These are phyloP conservation scores for Karalla daura DNA, from an alignment of 2,797 vertebrate genomes.

Conservation along the genomic window DNA sequence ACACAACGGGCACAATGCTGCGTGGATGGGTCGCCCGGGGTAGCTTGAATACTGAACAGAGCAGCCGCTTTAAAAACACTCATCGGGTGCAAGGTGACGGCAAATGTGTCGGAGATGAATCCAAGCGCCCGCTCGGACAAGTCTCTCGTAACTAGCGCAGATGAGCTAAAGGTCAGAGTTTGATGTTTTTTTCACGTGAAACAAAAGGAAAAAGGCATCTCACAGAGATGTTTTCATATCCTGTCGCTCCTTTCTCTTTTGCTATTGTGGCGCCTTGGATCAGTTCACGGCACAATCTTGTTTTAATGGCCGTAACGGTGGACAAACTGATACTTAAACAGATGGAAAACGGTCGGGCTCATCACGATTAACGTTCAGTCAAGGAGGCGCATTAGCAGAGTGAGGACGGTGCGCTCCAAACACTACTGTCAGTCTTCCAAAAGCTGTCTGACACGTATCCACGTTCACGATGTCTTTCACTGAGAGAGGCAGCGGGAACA, in stretches of 20 bases:
- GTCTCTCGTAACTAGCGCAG: constrained; percentile 1
- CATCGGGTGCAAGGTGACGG: constrained; percentile 28
- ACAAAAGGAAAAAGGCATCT: constrained; percentile 29
- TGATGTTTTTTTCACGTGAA: constrained; percentile 19
- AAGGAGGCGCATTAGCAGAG: neutral
- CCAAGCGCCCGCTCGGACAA: neutral
- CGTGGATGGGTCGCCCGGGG: constrained; percentile 30
- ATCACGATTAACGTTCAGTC: constrained; percentile 14
- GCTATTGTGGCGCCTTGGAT: neutral
- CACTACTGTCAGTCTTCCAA: neutral
- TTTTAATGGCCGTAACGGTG: neutral
- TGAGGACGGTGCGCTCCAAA: neutral
- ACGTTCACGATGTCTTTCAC: neutral
- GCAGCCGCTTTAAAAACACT: constrained; percentile 19
- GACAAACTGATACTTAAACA: neutral
- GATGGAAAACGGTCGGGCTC: neutral
- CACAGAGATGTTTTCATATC: neutral
- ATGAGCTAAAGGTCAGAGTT: constrained; percentile 45
- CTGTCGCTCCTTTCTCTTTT: constrained; percentile 15
- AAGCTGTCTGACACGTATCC: neutral
- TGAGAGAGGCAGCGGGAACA: neutral
- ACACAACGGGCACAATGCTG: constrained; percentile 20
- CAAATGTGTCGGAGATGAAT: constrained; percentile 21
- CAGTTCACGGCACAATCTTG: neutral
- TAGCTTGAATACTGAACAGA: constrained; percentile 8